Evolutionary conservation across 2,797 vertebrate species (phyloP).

Genomic region (Rhinella marina): DNA sequence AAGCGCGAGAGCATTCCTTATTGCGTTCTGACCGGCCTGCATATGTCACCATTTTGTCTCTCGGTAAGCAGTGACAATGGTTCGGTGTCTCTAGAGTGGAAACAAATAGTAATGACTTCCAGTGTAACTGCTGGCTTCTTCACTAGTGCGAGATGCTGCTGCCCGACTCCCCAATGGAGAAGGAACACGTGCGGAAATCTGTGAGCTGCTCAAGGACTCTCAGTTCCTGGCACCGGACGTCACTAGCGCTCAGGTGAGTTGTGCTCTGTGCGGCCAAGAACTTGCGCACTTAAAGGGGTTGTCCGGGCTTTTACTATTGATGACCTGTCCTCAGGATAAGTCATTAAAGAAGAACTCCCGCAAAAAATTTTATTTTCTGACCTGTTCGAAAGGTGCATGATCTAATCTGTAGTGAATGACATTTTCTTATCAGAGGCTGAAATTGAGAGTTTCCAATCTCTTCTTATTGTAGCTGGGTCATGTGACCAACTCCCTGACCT

Average conservation of each 20-base stretch:
- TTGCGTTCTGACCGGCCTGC: slow-evolving; percentile 94
- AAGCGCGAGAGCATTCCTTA: slow-evolving; percentile 96
- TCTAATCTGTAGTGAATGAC: too few relatives aligned
- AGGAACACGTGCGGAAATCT: slow-evolving; percentile 96
- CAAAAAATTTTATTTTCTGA: too few relatives aligned
- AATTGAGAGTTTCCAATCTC: too few relatives aligned
- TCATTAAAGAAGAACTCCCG: too few relatives aligned
- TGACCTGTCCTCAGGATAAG: too few relatives aligned
- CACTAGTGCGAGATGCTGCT: slow-evolving; percentile 91
- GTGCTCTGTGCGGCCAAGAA: too few relatives aligned
- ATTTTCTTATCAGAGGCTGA: too few relatives aligned
- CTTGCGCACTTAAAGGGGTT: too few relatives aligned
- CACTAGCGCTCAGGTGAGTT: slow-evolving; percentile 93
- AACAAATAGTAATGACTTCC: neutral
- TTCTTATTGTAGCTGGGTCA: too few relatives aligned
- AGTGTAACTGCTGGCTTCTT: neutral
- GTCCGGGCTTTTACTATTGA: too few relatives aligned
- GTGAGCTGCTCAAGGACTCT: slow-evolving; percentile 95
- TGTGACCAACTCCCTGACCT: too few relatives aligned
- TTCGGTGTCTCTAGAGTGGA: neutral
- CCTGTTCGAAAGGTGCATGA: too few relatives aligned
- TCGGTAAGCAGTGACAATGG: slow-evolving; percentile 76
- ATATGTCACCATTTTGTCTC: slow-evolving; percentile 96
- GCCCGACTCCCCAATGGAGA: slow-evolving; percentile 96
- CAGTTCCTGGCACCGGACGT: slow-evolving; percentile 97